Evolutionary conservation across 2,888 invertebrate species (phyloP), one percentile per base, ranked within the genome.

Genomic region (Caenorhabditis sp.): DNA sequence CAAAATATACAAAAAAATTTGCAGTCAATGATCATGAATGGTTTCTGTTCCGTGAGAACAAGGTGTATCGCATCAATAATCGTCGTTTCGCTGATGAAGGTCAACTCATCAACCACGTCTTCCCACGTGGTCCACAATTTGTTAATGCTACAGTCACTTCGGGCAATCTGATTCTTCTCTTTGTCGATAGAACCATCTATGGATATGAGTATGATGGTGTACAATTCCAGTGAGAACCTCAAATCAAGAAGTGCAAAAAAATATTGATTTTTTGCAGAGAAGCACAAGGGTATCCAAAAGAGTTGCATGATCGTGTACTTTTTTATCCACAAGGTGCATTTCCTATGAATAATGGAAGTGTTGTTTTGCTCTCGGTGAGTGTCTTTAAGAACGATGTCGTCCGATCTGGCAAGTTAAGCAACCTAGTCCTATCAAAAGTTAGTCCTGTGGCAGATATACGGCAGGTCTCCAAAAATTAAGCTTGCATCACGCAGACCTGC

Each of bases 311-410:
- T 54, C 75, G 84, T 8, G 85, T 85, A 8, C 80, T 85, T 53
- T 85, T 85, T 79, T 85, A 82, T 54, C 85, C 85, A 8, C 76
- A 79, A 49, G 82, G 79, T 17, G 84, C 85, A 8, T 84, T 85
- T 63, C 84, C 85, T 14, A 54, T 84, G 49, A 73, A 78, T 56
- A 85, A 85, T 65, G 84, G 82, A 53, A 84, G 81, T 59, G 78
- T 85, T 26, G 75, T 85, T 60, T 67, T 85, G 25, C 52, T 85
- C 0, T 80, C 80, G 14, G 43, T 43, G 3, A 43, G 43, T 7
- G 2, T 43, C n/a, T n/a, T n/a, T n/a, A n/a, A n/a, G n/a, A n/a
- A n/a, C n/a, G n/a, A n/a, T n/a, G n/a, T n/a, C n/a, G n/a, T n/a
- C n/a, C n/a, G n/a, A n/a, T n/a, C n/a, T n/a, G n/a, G n/a, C n/a